Evolutionary conservation across 2,113 vertebrate species (phyloP), one percentile per base, ranked within the genome.

Genomic region (Malaclemys terrapin): DNA sequence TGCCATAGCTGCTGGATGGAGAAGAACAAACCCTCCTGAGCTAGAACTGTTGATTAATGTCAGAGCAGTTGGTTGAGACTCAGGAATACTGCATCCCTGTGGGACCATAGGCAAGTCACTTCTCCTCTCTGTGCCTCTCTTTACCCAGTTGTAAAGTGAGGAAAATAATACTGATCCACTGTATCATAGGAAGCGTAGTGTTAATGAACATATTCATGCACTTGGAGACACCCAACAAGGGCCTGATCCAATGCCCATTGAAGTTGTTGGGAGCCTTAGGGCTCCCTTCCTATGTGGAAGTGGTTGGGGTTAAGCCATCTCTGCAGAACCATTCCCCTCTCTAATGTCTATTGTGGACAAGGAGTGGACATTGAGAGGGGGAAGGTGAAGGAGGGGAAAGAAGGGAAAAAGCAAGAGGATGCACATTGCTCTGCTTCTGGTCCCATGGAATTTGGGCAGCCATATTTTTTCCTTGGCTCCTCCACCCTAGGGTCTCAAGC

Each of bases 121-220:
- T 42, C 72, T 42, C 20, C 22, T 45, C 38, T 12, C 22, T 45
- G 38, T 25, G 72, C 72, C 72, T 76, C 72, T 42, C 22, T 92
- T 97, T 97, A 91, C 93, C 92, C 89, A 88, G 57, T 8, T 81
- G 88, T 92, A 85, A 95, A 96, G 95, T 0, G 87, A 82, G 25
- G 95, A 94, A 95, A 95, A 91, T 95, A 91, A 95, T 93, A 88
- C 79, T 78, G 76, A 72, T 49, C n/a, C 84, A 53, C 45, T 80
- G 4, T 86, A 56, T 1, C 12, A 54, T 17, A 10, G 35, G 85
- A 84, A 78, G 29, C 80, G 57, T 75, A 84, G 3, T 0, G 0
- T 52, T 76, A 89, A 16, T 69, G 16, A 69, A 69, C 31, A n/a
- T 69, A 69, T n/a, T 75, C 72, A 82, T 53, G 47, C 47, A 22